A percentile compares a stretch with the other conserved stretches of the same genome.
phyloP scores from a whole-genome alignment of 2,113 vertebrate genomes.

The Sinocyclocheilus maitianheensis region DNA sequence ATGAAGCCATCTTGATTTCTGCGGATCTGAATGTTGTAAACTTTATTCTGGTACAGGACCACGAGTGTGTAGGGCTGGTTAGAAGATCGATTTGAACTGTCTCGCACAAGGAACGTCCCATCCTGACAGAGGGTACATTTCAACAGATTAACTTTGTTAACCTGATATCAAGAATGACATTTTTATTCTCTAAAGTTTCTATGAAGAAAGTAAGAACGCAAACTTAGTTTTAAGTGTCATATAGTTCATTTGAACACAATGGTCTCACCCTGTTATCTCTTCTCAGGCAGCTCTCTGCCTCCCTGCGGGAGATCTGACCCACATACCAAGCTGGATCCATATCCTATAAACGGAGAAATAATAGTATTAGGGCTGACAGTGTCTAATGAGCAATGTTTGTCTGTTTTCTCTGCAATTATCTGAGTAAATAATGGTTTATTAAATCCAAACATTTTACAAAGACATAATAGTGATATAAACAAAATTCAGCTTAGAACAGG shows the following conservation, averaged over 20 bases:
- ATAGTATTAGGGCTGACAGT: neutral
- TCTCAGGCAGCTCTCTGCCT: constrained; percentile 85
- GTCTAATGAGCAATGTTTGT: neutral
- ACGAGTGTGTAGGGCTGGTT: constrained; percentile 91
- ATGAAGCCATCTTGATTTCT: constrained; percentile 79
- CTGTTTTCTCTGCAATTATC: too few species aligned
- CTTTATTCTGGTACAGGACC: constrained; percentile 91
- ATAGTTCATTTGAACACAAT: neutral
- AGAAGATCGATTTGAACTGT: constrained; percentile 84
- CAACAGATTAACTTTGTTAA: neutral
- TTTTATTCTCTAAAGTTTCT: neutral
- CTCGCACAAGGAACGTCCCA: constrained; percentile 90
- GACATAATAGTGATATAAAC: neutral
- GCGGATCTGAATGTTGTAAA: constrained; percentile 95
- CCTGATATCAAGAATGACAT: neutral
- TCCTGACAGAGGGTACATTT: constrained; percentile 75
- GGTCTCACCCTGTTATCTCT: constrained; percentile 82
- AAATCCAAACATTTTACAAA: neutral
- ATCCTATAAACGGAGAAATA: constrained; percentile 56
- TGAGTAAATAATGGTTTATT: neutral
- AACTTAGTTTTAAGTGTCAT: neutral
- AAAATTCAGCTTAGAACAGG: neutral
- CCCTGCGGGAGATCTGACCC: constrained; percentile 79
- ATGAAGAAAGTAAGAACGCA: neutral
- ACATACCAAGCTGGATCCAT: constrained; percentile 84